Base-by-base conservation (phyloP, 2,113 vertebrate genomes). In the Raphicerus campestris region DNA sequence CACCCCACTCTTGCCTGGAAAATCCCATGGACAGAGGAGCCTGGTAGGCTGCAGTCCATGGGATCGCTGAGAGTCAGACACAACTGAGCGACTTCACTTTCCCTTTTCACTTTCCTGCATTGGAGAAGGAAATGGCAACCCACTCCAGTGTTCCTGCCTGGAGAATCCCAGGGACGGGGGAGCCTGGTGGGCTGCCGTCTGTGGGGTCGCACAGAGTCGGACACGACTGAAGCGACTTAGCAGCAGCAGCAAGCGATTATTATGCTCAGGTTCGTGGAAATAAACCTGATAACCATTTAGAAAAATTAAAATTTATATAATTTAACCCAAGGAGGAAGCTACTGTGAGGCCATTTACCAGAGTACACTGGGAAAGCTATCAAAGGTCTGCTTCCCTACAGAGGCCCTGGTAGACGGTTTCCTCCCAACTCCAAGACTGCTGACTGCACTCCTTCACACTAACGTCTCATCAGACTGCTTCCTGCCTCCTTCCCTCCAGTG, bases 231-330 rank as follows among this genome's bases (percentile, higher is more conserved):
- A 26, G 56, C 0, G 4, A 58, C 24, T 58, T 2, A 58, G 24
- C 24, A 26, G 56, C 22, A 56, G 55, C 55, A 56, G 55, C 22
- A 58, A 58, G 24, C 0, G 1, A 58, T 83, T 58, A 87, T 51
- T 87, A 92, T 92, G 73, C 42, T 89, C 30, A 42, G 49, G 66
- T 55, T 77, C 51, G 83, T 28, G 6, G 77, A 87, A 78, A 95
- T 89, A 96, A 87, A 80, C 32, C 30, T 83, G 28, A 19, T 15
- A 92, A 63, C 70, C 55, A 58, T 45, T 24, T 87, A 89, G 39
- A 42, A 89, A 86, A 87, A 91, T 60, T 7, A 77, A 73, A 93
- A 61, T 53, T 19, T 55, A 51, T n/a, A 89, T 73, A 70, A 85
- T 77, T 30, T 89, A 89, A 91, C 16, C 24, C 85, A 89, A 60